Evolutionary conservation across 2,797 vertebrate genomes (phyloP).

Genomic region (Lutjanus argentimaculatus): DNA sequence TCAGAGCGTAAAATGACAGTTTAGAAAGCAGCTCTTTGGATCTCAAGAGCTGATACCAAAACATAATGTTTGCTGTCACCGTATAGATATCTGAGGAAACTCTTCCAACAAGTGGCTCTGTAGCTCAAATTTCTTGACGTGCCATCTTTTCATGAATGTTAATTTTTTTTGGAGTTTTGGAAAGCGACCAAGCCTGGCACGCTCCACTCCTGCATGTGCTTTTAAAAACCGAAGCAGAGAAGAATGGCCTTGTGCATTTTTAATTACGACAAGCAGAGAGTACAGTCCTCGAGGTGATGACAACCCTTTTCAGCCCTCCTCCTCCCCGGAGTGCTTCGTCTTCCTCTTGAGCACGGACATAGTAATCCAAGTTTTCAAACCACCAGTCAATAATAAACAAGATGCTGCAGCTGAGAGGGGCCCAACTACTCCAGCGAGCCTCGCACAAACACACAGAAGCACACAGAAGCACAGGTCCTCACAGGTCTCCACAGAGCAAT

Average conservation of each 20-base stretch:
- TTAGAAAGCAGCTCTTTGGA: not conserved
- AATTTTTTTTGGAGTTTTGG: not conserved
- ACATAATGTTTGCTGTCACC: not conserved
- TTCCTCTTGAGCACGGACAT: not conserved
- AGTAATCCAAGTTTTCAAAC: not conserved
- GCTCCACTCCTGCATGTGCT: not conserved
- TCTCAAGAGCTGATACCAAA: not conserved
- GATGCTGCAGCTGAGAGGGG: not conserved
- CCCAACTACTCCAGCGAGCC: not conserved
- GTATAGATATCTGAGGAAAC: not conserved
- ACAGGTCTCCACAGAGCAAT: not conserved
- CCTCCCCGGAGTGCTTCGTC: not conserved
- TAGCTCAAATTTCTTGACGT: not conserved
- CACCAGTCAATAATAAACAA: conserved; percentile 1
- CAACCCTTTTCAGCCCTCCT: not conserved
- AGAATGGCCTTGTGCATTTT: not conserved
- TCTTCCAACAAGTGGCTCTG: no score
- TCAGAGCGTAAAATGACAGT: not conserved
- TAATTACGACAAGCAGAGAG: conserved; percentile 10
- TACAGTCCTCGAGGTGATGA: conserved; percentile 3
- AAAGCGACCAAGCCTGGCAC: not conserved
- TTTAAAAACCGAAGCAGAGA: not conserved
- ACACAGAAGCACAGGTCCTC: not conserved
- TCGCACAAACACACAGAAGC: not conserved
- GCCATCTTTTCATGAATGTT: not conserved